Percentiles rank a stretch among this genome's conserved stretches.
phyloP scores from a whole-genome alignment of 2,888 invertebrate species.

The Agriopis aurantiaria region DNA sequence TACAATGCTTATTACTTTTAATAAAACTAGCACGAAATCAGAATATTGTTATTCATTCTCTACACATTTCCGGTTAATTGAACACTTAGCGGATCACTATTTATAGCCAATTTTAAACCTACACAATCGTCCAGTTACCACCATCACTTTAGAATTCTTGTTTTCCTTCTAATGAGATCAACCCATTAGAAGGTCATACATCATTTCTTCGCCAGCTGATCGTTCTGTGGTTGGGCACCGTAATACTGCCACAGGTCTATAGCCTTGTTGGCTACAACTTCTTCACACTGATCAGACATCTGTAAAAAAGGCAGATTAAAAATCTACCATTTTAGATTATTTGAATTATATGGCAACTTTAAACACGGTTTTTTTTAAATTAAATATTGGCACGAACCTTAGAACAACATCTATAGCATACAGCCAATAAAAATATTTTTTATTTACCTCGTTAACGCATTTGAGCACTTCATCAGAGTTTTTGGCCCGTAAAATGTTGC shows the following conservation, averaged over 20 bases:
- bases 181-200: slow-evolving; percentile 85
- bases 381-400: background rate
- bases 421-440: slow-evolving; percentile 4
- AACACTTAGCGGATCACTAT: slow-evolving; percentile 14
- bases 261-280: slow-evolving; percentile 94
- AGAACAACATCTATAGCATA: background rate
- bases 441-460: slow-evolving; percentile 87
- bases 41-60: background rate
- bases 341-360: slow-evolving; percentile 22
- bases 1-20: background rate
- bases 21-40: background rate
- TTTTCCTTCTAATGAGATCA: slow-evolving; percentile 80
- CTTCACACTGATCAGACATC: slow-evolving; percentile 93
- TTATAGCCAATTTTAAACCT: slow-evolving; percentile 23
- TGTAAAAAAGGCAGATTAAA: slow-evolving; percentile 60
- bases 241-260: slow-evolving; percentile 95
- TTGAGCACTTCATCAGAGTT: slow-evolving; percentile 87
- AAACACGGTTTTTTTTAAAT: background rate
- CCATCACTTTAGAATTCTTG: slow-evolving; percentile 36
- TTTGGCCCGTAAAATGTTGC: slow-evolving; percentile 88
- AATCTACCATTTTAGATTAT: slow-evolving; percentile 35
- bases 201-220: slow-evolving; percentile 82
- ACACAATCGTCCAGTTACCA: slow-evolving; percentile 33
- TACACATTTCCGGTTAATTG: slow-evolving; percentile 4
- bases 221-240: slow-evolving; percentile 86